These are phyloP conservation scores for Aphyosemion australe DNA, from an alignment of 2,113 vertebrate genomes.

Conservation along the genomic window DNA sequence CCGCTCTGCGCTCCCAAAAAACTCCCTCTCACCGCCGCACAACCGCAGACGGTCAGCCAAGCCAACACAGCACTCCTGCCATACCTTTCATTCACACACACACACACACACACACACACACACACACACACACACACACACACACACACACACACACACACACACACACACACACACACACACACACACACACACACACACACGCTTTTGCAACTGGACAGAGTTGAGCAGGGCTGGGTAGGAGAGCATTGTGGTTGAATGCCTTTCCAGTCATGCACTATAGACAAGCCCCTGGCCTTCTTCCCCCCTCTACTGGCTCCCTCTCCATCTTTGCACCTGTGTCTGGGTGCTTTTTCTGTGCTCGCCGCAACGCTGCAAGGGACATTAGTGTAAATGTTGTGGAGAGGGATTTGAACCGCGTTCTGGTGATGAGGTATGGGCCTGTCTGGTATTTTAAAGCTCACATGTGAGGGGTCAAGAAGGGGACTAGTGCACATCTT, in stretches of 20 bases:
- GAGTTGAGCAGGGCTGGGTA: conserved; percentile 59
- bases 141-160: conserved; percentile 4
- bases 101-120: conserved; percentile 30
- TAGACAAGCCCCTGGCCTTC: conserved; percentile 72
- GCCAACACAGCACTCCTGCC: conserved; percentile 80
- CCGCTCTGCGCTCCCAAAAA: conserved; percentile 74
- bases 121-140: conserved; percentile 27
- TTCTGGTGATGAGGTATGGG: conserved; percentile 73
- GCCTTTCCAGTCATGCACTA: conserved; percentile 76
- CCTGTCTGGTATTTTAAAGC: conserved; percentile 67
- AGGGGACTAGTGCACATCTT: conserved; percentile 28
- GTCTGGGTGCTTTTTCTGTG: conserved; percentile 61
- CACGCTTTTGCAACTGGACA: conserved; percentile 48
- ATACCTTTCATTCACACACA: conserved; percentile 68
- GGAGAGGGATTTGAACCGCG: conserved; percentile 72
- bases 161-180: conserved; percentile 32
- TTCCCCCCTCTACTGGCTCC: conserved; percentile 68
- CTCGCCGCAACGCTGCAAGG: conserved; percentile 67
- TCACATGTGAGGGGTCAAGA: conserved; percentile 68
- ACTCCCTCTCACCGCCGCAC: conserved; percentile 76
- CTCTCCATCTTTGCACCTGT: conserved; percentile 71
- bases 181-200: conserved; percentile 7
- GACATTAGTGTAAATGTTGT: conserved; percentile 76
- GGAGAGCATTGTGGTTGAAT: conserved; percentile 76
- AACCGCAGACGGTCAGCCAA: conserved; percentile 84